Evolutionary conservation across 1,140 invertebrate genomes (phyloP), one percentile per base, ranked within the genome.

Genomic region (Lordiphosa mommai): DNA sequence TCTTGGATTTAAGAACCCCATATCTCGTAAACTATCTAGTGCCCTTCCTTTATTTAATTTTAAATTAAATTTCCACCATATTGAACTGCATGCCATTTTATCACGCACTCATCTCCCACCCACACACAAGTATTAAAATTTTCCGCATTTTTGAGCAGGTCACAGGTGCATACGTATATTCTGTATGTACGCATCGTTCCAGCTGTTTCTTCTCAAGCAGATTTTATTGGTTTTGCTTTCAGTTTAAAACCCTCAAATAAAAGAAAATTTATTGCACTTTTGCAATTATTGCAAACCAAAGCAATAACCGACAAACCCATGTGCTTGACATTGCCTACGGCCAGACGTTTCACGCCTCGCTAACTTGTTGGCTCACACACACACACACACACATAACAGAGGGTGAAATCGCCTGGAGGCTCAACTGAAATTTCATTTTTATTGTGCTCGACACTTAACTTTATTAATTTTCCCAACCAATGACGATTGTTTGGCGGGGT

Each of bases 401-500:
- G 38, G 33, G 29, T 12, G 1, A 6, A 30, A 51, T 43, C 55
- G 32, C 43, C 44, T 37, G 7, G 8, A 36, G 14, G 48, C 43
- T 44, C 23, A 17, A 30, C 43, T 48, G 60, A 38, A 80, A 84
- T 71, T 80, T 57, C 61, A 64, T 71, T 80, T 80, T 80, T 80
- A 80, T 84, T 80, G 77, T 76, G 71, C 71, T 67, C 77, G 77
- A 80, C 76, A 80, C 76, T 80, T 80, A 80, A 84, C 76, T 80
- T 80, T 80, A 80, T 80, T 80, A 80, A 80, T 80, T 80, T 84
- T 84, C 58, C 20, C 57, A 76, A 63, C 52, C 76, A 56, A 71
- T 84, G 77, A 71, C 74, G 76, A 84, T 52, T 64, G 37, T 38
- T n/a, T n/a, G 34, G 7, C 8, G 49, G 48, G 34, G 23, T 30